Evolutionary conservation across 2,113 vertebrate genomes (phyloP).

Genomic region (Oostethus manadensis): DNA sequence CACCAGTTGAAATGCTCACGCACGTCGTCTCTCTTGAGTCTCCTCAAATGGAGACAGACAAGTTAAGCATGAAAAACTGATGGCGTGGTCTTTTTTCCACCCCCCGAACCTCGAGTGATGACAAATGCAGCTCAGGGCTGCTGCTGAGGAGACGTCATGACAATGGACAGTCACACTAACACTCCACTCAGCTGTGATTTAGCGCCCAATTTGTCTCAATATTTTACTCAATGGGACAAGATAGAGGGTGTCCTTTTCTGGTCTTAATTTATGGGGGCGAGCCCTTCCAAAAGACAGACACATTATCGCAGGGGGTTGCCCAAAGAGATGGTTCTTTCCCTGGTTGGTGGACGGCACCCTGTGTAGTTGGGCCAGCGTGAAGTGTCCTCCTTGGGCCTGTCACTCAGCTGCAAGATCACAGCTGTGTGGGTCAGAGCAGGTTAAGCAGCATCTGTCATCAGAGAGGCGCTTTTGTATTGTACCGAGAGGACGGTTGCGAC

Average conservation of each 20-base stretch:
- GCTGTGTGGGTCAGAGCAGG: slow-evolving; percentile 57
- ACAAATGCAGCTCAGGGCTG: slow-evolving; percentile 54
- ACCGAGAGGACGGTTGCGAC: slow-evolving; percentile 41
- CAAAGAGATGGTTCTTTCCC: slow-evolving; percentile 56
- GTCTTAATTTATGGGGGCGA: slow-evolving; percentile 55
- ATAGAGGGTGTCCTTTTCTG: slow-evolving; percentile 48
- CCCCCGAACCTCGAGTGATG: slow-evolving; percentile 40
- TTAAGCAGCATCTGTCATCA: slow-evolving; percentile 75
- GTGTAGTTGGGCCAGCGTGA: slow-evolving; percentile 20
- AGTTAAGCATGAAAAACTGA: slow-evolving; percentile 54
- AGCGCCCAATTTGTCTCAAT: slow-evolving; percentile 65
- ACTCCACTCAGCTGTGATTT: slow-evolving; percentile 56
- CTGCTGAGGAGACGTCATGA: slow-evolving; percentile 43
- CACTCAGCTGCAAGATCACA: slow-evolving; percentile 59
- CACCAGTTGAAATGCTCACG: slow-evolving; percentile 26
- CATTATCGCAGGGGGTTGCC: slow-evolving; percentile 35
- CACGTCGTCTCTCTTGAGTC: slow-evolving; percentile 28
- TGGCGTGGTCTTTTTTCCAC: slow-evolving; percentile 32
- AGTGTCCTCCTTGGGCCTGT: slow-evolving; percentile 54
- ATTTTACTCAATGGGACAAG: slow-evolving; percentile 58
- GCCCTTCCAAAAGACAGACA: slow-evolving; percentile 43
- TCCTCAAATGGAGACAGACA: slow-evolving; percentile 45
- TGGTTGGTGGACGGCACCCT: slow-evolving; percentile 37
- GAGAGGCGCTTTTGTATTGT: slow-evolving; percentile 62
- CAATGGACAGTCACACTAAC: slow-evolving; percentile 53